A percentile compares a stretch with the other conserved stretches of the same genome.
phyloP scores from a whole-genome alignment of 2,113 vertebrate species.

The Peromyscus californicus region DNA sequence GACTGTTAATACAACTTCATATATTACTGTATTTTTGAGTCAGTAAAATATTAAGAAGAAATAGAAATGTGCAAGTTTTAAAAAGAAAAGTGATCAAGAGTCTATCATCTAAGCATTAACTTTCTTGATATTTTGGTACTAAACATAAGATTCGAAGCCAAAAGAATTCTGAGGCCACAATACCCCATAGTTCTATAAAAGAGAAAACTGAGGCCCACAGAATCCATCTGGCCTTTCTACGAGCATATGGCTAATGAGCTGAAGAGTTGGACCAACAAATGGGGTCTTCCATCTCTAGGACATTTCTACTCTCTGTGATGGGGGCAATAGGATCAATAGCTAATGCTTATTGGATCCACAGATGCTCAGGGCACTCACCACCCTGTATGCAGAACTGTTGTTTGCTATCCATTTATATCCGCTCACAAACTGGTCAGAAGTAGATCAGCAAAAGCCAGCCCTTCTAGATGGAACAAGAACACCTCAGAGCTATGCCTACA shows the following conservation, averaged over 20 bases:
- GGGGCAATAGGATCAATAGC: neutral
- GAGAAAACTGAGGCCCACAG: neutral
- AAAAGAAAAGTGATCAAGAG: neutral
- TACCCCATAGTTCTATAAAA: neutral
- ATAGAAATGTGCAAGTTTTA: constrained; percentile 3
- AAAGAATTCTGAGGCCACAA: neutral
- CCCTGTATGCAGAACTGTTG: neutral
- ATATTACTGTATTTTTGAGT: neutral
- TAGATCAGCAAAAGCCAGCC: constrained; percentile 31
- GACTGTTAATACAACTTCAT: neutral
- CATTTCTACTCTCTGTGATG: neutral
- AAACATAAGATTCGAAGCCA: constrained; percentile 25
- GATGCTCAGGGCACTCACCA: neutral
- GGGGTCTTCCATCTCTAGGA: neutral
- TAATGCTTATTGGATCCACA: neutral
- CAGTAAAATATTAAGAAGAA: constrained; percentile 1
- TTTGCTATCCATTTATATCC: constrained; percentile 36
- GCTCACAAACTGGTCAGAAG: constrained; percentile 12
- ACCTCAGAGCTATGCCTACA: neutral
- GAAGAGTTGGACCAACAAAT: neutral
- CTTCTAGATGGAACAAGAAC: neutral
- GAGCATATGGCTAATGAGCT: neutral
- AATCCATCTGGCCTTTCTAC: neutral
- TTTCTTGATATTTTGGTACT: constrained; percentile 19
- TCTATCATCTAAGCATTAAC: constrained; percentile 25